Conservation (phyloP, 2,888 invertebrate species). For the Caenorhabditis sinica region DNA sequence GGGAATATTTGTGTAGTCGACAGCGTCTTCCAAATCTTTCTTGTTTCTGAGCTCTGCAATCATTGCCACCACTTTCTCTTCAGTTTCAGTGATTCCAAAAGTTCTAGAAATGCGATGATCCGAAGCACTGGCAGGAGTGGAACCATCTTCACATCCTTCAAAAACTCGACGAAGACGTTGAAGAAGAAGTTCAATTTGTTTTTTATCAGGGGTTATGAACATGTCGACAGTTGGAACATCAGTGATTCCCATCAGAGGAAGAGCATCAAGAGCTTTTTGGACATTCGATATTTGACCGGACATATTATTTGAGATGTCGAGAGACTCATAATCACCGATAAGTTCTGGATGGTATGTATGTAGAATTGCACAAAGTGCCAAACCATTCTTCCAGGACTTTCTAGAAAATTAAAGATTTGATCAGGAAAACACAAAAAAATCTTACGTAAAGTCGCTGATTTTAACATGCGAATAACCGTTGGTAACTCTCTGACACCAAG, state of each 20-base stretch:
- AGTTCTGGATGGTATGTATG: conserved; percentile 79
- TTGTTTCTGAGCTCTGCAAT: conserved; percentile 68
- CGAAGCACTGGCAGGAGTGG: conserved; percentile 67
- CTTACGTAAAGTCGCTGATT: conserved; percentile 77
- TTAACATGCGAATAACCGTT: conserved; percentile 74
- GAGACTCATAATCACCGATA: conserved; percentile 72
- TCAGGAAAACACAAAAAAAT: neutral
- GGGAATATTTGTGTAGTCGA: conserved; percentile 60
- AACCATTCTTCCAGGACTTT: conserved; percentile 79
- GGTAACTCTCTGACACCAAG: conserved; percentile 79
- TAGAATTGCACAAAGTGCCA: conserved; percentile 81
- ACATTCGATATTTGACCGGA: conserved; percentile 75
- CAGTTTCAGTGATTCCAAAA: conserved; percentile 71
- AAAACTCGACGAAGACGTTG: conserved; percentile 67
- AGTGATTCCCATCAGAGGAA: conserved; percentile 63
- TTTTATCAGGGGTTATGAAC: conserved; percentile 71
- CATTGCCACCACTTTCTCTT: conserved; percentile 72
- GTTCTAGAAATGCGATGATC: conserved; percentile 75
- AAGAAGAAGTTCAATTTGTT: conserved; percentile 64
- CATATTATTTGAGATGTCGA: conserved; percentile 77
- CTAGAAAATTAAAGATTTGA: conserved; percentile 61
- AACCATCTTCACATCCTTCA: conserved; percentile 64
- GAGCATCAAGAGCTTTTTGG: conserved; percentile 66
- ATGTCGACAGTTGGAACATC: conserved; percentile 71
- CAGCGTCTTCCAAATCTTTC: conserved; percentile 70